Evolutionary conservation across 2,797 vertebrate genomes (phyloP), one percentile per base, ranked within the genome.

Genomic region (Phataginus tetradactyla): DNA sequence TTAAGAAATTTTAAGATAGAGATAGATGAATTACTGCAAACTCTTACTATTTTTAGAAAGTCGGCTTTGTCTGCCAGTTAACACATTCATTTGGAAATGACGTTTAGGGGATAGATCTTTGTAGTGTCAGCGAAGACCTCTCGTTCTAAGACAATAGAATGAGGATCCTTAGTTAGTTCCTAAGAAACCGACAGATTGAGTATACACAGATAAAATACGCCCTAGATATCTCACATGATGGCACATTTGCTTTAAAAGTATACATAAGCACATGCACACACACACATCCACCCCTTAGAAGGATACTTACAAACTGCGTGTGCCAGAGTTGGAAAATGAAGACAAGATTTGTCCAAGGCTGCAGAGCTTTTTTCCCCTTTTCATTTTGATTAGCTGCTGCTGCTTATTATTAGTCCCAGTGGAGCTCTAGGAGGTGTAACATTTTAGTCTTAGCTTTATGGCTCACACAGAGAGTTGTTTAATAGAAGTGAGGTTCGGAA

Each of bases 401-500:
- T 72, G 5, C 15, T 32, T 53, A 53, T 32, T 61, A 59, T 74
- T 66, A 57, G 55, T 57, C 21, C 45, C 14, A 11, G 4, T n/a
- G 23, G 12, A 75, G 15, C 14, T 78, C 63, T 83, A 34, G 42
- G 23, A 90, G 77, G 25, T 42, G 27, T 59, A 59, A 3, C 4
- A 13, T 23, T 92, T 74, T 29, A 29, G 3, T 91, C 85, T 94
- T 90, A 95, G 59, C 49, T 45, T 37, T 34, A 55, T 85, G 57
- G n/a, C 23, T 34, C 21, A 83, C 78, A 74, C 15, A 80, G 64
- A 86, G 95, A 69, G 59, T 59, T 92, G 69, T 78, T 87, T 90
- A 66, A 10, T 69, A 69, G 71, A 23, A 93, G 39, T 90, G 23
- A 88, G 11, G 63, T 86, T 17, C 0, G 45, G 7, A 55, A 15